These are phyloP conservation scores for Merops nubicus DNA, from an alignment of 2,113 vertebrate species.

Conservation along the genomic window DNA sequence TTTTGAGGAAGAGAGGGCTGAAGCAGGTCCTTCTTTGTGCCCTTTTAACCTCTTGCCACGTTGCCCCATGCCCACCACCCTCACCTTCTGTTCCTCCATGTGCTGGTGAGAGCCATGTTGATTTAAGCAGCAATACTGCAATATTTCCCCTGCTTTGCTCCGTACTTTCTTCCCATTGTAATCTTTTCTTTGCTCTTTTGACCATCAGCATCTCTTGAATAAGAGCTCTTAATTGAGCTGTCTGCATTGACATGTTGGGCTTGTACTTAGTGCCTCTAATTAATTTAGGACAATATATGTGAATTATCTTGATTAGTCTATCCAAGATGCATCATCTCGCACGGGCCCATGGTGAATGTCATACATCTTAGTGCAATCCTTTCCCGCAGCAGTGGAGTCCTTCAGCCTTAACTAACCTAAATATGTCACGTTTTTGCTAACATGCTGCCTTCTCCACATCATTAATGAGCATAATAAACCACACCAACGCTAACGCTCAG, in stretches of 20 bases:
- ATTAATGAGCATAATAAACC: slow-evolving; percentile 43
- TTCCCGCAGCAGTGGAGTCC: background rate
- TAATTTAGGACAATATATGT: slow-evolving; percentile 64
- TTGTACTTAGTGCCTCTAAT: slow-evolving; percentile 63
- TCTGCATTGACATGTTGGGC: slow-evolving; percentile 40
- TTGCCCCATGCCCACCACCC: background rate
- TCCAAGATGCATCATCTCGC: slow-evolving; percentile 36
- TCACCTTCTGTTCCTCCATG: rapidly evolving
- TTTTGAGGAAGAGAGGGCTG: background rate
- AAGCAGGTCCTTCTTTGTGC: background rate
- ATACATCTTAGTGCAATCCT: background rate
- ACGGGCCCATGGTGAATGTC: slow-evolving; percentile 12
- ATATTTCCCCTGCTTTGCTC: background rate
- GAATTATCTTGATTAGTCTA: slow-evolving; percentile 59
- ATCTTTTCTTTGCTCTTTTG: slow-evolving; percentile 45
- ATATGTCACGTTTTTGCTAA: slow-evolving; percentile 56
- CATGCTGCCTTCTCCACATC: slow-evolving; percentile 28
- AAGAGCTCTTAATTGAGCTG: slow-evolving; percentile 57
- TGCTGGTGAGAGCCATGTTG: background rate
- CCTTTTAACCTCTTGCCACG: background rate
- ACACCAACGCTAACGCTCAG: background rate
- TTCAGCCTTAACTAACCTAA: slow-evolving; percentile 60
- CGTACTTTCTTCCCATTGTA: background rate
- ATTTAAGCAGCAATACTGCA: background rate
- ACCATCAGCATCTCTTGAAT: slow-evolving; percentile 33